These are phyloP conservation scores for Macrotis lagotis DNA, from an alignment of 2,113 vertebrate genomes.

Conservation along the genomic window DNA sequence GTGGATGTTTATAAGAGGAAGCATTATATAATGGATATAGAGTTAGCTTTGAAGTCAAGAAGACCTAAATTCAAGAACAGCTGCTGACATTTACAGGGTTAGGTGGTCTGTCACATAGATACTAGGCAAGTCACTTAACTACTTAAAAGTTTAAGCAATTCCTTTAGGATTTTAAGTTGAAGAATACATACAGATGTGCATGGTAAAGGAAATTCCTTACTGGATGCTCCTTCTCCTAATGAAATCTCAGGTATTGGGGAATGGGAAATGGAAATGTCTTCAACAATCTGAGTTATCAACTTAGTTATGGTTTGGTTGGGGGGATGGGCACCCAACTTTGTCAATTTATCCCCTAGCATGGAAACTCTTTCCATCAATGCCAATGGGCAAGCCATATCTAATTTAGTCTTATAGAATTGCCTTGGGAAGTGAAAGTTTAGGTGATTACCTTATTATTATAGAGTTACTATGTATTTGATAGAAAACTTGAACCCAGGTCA, in stretches of 20 bases:
- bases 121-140: not conserved
- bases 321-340: not conserved
- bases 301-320: not conserved
- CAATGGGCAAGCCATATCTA: not conserved
- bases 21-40: not conserved
- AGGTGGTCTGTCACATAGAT: no score
- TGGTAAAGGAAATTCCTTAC: not conserved
- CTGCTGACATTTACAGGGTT: not conserved
- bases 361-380: not conserved
- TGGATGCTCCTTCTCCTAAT: not conserved
- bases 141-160: not conserved
- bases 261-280: no score
- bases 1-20: not conserved
- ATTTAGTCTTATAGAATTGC: not conserved
- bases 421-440: not conserved
- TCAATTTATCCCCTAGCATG: not conserved
- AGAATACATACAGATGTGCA: not conserved
- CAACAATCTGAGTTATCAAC: not conserved
- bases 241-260: not conserved
- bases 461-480: not conserved
- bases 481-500: not conserved
- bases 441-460: not conserved
- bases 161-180: not conserved
- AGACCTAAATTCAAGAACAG: not conserved
- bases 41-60: not conserved